Percentiles rank a stretch among this genome's conserved stretches.
These are phyloP conservation scores for Prenolepis imparis DNA, from an alignment of 2,888 invertebrate species.

Conservation along the genomic window DNA sequence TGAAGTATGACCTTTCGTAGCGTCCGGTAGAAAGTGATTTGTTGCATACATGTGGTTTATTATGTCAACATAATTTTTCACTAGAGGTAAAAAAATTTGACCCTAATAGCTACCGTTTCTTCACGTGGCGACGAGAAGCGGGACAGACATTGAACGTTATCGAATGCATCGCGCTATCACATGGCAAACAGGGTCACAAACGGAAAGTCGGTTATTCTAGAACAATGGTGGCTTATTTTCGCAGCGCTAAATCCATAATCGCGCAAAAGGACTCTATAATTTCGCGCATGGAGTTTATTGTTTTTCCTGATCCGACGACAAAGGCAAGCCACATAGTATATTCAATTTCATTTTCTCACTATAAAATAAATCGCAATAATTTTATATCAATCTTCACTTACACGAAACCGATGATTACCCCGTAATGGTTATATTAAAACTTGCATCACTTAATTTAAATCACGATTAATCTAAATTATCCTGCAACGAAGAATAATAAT, in stretches of 20 bases:
- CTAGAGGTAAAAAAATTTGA: constrained; percentile 22
- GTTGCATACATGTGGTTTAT: constrained; percentile 24
- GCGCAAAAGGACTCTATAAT: constrained; percentile 22
- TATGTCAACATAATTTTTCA: constrained; percentile 35
- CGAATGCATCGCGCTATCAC: constrained; percentile 35
- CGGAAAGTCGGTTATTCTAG: constrained; percentile 2
- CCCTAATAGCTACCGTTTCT: constrained; percentile 31
- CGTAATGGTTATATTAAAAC: constrained; percentile 12
- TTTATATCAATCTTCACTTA: constrained; percentile 27
- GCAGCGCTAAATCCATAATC: constrained; percentile 38
- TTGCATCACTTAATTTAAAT: constrained; percentile 9
- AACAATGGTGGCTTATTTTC: constrained; percentile 44
- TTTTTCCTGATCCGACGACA: constrained; percentile 51
- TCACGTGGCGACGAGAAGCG: constrained; percentile 6
- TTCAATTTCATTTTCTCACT: not conserved
- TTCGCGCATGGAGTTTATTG: constrained; percentile 57
- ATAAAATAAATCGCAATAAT: constrained; percentile 33
- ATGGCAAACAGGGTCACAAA: constrained; percentile 22
- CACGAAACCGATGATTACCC: constrained; percentile 20
- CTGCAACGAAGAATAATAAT: not conserved
- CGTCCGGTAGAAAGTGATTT: constrained; percentile 39
- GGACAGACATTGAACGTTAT: constrained; percentile 31
- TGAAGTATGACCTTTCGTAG: constrained; percentile 51
- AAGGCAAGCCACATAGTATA: constrained; percentile 50
- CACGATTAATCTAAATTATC: constrained; percentile 28